Evolutionary conservation across 2,113 vertebrate genomes (phyloP).

Genomic region (Rutilus rutilus): DNA sequence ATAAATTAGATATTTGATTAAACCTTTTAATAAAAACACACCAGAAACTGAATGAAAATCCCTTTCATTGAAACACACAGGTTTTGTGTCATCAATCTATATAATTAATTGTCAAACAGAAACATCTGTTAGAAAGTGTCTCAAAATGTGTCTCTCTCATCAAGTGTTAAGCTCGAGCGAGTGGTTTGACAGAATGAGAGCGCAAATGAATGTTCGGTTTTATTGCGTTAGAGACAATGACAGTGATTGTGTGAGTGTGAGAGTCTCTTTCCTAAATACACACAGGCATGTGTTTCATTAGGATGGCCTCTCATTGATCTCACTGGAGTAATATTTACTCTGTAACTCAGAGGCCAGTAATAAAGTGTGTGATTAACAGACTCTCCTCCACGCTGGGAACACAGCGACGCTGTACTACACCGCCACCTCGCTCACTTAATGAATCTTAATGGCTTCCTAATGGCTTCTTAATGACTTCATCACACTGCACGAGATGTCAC

Average conservation of each 20-base stretch:
- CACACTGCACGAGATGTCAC: constrained; percentile 74
- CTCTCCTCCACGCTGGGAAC: constrained; percentile 63
- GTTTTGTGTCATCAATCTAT: neutral
- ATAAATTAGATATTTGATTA: neutral
- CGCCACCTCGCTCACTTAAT: constrained; percentile 77
- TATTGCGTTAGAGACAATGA: neutral
- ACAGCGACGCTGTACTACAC: constrained; percentile 49
- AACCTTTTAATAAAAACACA: neutral
- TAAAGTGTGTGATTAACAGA: constrained; percentile 81
- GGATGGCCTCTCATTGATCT: constrained; percentile 68
- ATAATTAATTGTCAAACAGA: constrained; percentile 1
- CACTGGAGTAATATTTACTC: constrained; percentile 74
- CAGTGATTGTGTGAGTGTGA: constrained; percentile 6
- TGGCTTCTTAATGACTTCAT: constrained; percentile 83
- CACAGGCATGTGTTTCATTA: constrained; percentile 60
- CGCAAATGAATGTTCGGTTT: neutral
- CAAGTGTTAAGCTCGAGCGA: neutral
- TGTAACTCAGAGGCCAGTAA: constrained; percentile 76
- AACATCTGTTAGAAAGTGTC: neutral
- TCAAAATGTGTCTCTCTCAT: constrained; percentile 10
- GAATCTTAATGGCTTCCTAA: constrained; percentile 83
- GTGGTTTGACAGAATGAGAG: constrained; percentile 16
- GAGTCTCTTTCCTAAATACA: neutral
- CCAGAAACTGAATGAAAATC: neutral
- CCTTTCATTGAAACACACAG: neutral